Conservation (phyloP, 2,888 invertebrate species). For the Drosophila paranaensis region DNA sequence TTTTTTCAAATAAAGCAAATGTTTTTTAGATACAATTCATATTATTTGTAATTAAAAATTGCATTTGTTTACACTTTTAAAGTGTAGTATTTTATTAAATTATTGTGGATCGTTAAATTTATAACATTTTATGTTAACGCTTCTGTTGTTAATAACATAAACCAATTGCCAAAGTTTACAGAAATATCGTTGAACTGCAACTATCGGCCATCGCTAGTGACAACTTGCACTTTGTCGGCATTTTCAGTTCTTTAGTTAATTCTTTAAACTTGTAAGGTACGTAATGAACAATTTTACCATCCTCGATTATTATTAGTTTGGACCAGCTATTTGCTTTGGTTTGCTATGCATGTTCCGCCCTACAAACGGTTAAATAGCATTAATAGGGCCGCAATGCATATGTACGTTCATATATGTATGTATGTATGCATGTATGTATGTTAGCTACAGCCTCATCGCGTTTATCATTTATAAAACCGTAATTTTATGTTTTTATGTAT, state of each 20-base stretch:
- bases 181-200: slow-evolving; percentile 17
- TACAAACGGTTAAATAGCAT: neutral
- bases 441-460: slow-evolving; percentile 12
- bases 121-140: neutral
- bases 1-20: too few relatives aligned
- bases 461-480: slow-evolving; percentile 4
- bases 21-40: neutral
- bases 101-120: neutral
- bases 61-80: neutral
- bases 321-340: neutral
- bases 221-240: slow-evolving; percentile 68
- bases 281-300: slow-evolving; percentile 15
- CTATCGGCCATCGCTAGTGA: slow-evolving; percentile 42
- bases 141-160: slow-evolving; percentile 1
- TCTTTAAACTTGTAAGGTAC: slow-evolving; percentile 54
- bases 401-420: neutral
- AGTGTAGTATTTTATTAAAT: neutral
- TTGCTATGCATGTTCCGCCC: neutral
- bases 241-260: slow-evolving; percentile 35
- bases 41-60: neutral
- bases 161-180: neutral
- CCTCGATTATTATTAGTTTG: neutral
- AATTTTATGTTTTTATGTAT: slow-evolving; percentile 18
- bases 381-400: neutral
- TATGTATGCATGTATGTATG: slow-evolving; percentile 14